phyloP scores from a whole-genome alignment of 2,888 invertebrate species.

The Xylophagus ater region DNA sequence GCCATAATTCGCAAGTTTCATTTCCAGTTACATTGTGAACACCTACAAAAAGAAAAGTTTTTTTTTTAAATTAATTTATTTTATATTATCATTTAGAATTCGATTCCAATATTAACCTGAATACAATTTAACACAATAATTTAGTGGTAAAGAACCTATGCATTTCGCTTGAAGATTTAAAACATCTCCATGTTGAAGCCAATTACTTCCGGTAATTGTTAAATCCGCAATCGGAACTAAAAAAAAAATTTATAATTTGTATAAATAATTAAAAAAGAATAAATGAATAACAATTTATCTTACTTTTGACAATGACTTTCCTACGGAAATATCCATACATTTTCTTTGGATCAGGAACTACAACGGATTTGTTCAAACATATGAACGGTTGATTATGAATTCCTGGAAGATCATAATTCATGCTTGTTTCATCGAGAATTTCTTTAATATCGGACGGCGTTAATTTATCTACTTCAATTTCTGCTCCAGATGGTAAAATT shows the following conservation, averaged over 20 bases:
- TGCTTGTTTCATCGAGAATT: conserved; percentile 7
- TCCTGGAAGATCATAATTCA: conserved; percentile 23
- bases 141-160: conserved; percentile 60
- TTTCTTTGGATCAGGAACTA: conserved; percentile 53
- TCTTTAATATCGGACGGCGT: conserved; percentile 19
- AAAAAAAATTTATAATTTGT: conserved; percentile 23
- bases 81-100: too few species aligned
- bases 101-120: conserved; percentile 39
- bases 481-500: conserved; percentile 21
- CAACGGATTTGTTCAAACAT: conserved; percentile 48
- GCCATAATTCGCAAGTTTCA: conserved; percentile 52
- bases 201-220: conserved; percentile 61
- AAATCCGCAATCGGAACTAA: conserved; percentile 61
- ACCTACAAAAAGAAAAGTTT: conserved; percentile 22
- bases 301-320: conserved; percentile 57
- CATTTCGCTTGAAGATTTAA: conserved; percentile 60
- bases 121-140: conserved; percentile 56
- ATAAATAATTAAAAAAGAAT: conserved; percentile 5
- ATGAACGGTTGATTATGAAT: conserved; percentile 39
- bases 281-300: conserved; percentile 19
- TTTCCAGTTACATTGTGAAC: conserved; percentile 58
- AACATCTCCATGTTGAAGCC: conserved; percentile 73
- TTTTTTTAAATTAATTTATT: too few species aligned
- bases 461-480: conserved; percentile 16
- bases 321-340: conserved; percentile 63